phyloP scores from a whole-genome alignment of 37 sponge, comb jelly and placozoan genomes.

The Axinella damicornis region DNA sequence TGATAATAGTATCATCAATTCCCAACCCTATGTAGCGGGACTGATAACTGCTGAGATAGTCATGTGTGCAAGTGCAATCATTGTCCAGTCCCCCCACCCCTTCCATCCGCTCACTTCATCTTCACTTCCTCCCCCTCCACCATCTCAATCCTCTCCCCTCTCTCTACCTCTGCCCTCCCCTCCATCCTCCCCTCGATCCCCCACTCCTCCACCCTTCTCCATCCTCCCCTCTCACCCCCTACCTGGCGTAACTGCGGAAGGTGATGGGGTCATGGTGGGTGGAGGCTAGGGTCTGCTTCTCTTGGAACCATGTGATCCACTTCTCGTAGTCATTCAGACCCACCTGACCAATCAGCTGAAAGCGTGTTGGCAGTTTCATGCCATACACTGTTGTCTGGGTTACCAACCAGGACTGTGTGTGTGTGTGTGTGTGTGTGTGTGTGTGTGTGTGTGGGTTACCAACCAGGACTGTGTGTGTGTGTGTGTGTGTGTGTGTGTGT shows the following conservation, averaged over 20 bases:
- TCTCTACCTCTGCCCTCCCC: too few species aligned
- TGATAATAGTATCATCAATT: too few species aligned
- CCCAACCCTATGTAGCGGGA: too few species aligned
- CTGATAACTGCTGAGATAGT: too few species aligned
- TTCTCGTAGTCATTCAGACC: constrained; percentile 73
- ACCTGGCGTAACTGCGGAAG: constrained; percentile 77
- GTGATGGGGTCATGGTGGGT: constrained; percentile 46
- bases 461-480: constrained; percentile 66
- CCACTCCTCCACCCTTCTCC: too few species aligned
- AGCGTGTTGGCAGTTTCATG: constrained; percentile 86
- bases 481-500: neutral
- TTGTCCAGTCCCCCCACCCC: too few species aligned
- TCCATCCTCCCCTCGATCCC: too few species aligned
- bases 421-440: neutral
- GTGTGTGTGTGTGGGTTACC: constrained; percentile 32
- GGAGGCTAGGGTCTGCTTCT: neutral
- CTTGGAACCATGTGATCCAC: constrained; percentile 70
- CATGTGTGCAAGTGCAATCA: too few species aligned
- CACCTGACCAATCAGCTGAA: constrained; percentile 93
- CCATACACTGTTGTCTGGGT: constrained; percentile 64
- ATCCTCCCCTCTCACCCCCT: neutral
- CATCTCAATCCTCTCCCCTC: too few species aligned
- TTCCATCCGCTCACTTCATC: too few species aligned
- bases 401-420: constrained; percentile 76
- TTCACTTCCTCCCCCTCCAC: too few species aligned